A percentile compares a stretch with the other conserved stretches of the same genome.
These are phyloP conservation scores for Petrocephalus sullivani DNA, from an alignment of 2,797 vertebrate species.

Conservation along the genomic window DNA sequence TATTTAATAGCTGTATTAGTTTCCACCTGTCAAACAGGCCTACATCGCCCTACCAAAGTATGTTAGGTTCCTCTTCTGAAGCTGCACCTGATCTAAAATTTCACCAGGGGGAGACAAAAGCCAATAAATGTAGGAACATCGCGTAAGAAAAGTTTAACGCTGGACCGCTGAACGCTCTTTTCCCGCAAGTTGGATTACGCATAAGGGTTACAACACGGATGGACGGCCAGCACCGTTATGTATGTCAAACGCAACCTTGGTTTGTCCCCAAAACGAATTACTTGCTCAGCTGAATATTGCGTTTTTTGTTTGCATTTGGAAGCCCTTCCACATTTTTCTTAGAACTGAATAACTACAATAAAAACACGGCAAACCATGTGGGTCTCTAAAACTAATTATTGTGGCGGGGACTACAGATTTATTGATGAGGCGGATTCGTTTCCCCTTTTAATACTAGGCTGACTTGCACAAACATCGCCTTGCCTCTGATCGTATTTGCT, in stretches of 20 bases:
- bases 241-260: neutral
- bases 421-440: neutral
- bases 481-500: neutral
- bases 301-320: neutral
- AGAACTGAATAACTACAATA: neutral
- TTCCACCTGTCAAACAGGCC: neutral
- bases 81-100: neutral
- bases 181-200: neutral
- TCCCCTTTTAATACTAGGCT: neutral
- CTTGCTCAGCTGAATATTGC: neutral
- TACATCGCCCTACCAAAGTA: neutral
- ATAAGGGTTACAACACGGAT: neutral
- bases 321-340: neutral
- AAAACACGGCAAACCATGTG: neutral
- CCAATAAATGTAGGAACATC: neutral
- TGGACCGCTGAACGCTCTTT: neutral
- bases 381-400: neutral
- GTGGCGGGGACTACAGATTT: neutral
- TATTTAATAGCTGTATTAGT: neutral
- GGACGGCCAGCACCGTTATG: neutral
- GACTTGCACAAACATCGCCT: neutral
- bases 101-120: slow-evolving; percentile 20
- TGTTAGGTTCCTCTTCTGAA: neutral
- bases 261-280: neutral
- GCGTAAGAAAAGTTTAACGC: neutral